Evolutionary conservation across 1,140 invertebrate species (phyloP).

Genomic region (Conus ventricosus): DNA sequence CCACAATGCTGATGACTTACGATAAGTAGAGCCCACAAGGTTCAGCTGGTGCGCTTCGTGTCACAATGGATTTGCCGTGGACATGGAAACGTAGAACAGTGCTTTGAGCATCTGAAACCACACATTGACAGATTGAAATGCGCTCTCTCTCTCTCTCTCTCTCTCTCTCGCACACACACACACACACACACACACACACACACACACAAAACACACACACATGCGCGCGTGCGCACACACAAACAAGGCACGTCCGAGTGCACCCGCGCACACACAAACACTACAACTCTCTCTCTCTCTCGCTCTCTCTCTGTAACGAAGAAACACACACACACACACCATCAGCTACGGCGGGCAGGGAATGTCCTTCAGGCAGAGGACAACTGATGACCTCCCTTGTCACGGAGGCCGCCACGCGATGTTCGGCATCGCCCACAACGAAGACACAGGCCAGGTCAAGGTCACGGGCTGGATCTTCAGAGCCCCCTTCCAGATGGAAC

Average conservation of each 20-base stretch:
- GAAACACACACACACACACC: not conserved
- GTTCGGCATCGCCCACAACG: not conserved
- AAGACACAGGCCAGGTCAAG: not conserved
- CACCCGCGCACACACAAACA: no score
- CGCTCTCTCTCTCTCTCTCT: not conserved
- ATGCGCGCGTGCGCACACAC: not conserved
- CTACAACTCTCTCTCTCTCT: no score
- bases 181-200: not conserved
- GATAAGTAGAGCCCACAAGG: conserved; percentile 60
- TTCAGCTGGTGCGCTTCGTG: conserved; percentile 62
- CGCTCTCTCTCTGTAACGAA: no score
- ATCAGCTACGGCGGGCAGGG: not conserved
- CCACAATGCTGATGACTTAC: no score
- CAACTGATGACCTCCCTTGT: not conserved
- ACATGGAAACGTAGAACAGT: conserved; percentile 65
- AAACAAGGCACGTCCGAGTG: not conserved
- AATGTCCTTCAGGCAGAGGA: not conserved
- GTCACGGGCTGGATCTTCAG: not conserved
- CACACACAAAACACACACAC: not conserved
- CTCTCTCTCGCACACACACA: not conserved
- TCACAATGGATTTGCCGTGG: conserved; percentile 60
- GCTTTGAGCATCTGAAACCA: conserved; percentile 58
- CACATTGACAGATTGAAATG: not conserved
- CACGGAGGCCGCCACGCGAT: not conserved
- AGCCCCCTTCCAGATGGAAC: not conserved